Base-by-base conservation (phyloP, 2,797 vertebrate genomes). In the Sandelia bainsii region DNA sequence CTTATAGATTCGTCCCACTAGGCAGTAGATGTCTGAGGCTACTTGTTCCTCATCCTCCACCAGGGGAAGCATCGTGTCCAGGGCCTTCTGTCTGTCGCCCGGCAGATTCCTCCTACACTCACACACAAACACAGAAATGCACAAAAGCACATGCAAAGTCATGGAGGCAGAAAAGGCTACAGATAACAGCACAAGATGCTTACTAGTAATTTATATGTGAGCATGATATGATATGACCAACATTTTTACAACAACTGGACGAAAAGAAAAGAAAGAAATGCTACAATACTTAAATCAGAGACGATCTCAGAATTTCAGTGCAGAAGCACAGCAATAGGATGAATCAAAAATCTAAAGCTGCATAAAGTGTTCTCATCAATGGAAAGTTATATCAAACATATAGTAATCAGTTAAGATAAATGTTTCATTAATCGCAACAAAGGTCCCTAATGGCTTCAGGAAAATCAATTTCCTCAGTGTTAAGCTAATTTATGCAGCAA, bases 1-100 rank as follows among this genome's bases (percentile, higher is more conserved):
- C 91, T 98, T 99, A 80, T 99, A 99, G 93, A 99, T 98, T 34
- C 97, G 95, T 64, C 98, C 98, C 79, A 99, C 95, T 27, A 99
- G 89, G 84, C 98, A 99, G 89, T 98, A 99, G 92, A 99, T 96
- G 90, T 99, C 98, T 1, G 98, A 99, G 61, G 98, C 97, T 27
- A 97, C 96, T 84, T 99, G 97, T 60, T 95, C 96, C 73, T 97
- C 95, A 5, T 90, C 93, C 77, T 98, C 92, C 72, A 99, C 97
- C 85, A 99, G 89, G 0, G 96, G 97, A 84, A 98, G 92, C 97
- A 99, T 99, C 83, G 97, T 96, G 89, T 96, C 95, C 89, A 99
- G 94, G 42, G 98, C 98, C 87, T 96, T 99, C 84, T 96, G 93
- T 64, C 97, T 91, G 89, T 99, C 98, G 27, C 95, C 96, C 0